Evolutionary conservation across 2,113 vertebrate genomes (phyloP).

Genomic region (Muntiacus reevesi): DNA sequence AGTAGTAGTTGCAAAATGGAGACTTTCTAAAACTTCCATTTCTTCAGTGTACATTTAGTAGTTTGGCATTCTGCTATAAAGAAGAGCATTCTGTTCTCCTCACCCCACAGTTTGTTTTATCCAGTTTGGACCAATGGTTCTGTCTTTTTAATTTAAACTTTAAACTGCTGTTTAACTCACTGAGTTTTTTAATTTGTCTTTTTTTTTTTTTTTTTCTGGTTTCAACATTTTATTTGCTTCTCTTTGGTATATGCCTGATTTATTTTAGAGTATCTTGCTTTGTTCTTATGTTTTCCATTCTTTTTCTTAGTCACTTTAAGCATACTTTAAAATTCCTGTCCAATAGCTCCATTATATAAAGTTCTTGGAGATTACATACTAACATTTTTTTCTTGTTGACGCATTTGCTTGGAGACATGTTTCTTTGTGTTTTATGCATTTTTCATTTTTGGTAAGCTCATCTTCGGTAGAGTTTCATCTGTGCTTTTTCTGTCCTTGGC

Average conservation of each 20-base stretch:
- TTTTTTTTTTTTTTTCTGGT: neutral
- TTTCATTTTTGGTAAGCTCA: neutral
- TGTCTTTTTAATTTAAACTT: neutral
- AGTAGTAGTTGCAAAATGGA: neutral
- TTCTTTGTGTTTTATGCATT: neutral
- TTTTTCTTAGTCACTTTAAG: neutral
- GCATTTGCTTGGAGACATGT: neutral
- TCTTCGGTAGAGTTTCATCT: neutral
- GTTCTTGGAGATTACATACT: conserved; percentile 6
- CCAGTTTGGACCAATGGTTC: neutral
- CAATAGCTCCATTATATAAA: neutral
- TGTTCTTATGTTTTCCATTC: neutral
- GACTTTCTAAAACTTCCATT: neutral
- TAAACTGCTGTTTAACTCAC: neutral
- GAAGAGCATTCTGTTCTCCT: neutral
- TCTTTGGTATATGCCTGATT: conserved; percentile 3
- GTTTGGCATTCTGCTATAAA: neutral
- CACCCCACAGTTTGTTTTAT: neutral
- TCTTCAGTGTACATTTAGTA: neutral
- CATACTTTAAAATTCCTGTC: neutral
- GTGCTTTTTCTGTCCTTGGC: neutral
- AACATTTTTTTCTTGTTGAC: neutral
- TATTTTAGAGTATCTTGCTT: neutral
- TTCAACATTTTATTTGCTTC: neutral
- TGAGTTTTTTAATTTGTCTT: neutral